These are phyloP conservation scores for Taeniopygia guttata DNA, from an alignment of 2,797 vertebrate genomes.

Conservation along the genomic window DNA sequence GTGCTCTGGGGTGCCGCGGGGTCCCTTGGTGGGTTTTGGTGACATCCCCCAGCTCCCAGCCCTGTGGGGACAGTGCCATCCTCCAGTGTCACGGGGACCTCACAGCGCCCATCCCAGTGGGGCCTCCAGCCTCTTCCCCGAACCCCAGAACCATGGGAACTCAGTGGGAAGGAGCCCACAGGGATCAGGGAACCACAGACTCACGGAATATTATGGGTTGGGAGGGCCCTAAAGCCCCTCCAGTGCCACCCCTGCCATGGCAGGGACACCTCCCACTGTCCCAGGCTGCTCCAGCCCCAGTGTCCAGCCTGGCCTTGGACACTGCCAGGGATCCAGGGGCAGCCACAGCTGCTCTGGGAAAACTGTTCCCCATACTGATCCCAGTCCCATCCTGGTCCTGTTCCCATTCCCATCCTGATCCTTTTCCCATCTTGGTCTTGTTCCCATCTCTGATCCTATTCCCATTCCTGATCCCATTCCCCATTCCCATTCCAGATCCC, in stretches of 20 bases:
- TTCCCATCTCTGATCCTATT: rapidly evolving
- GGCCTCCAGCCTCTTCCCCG: background rate
- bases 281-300: background rate
- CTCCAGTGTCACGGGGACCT: background rate
- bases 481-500: background rate
- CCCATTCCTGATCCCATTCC: too few species aligned
- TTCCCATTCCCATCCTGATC: too few species aligned
- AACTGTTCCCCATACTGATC: too few species aligned
- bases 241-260: background rate
- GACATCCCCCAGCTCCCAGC: background rate
- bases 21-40: background rate
- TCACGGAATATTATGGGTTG: rapidly evolving
- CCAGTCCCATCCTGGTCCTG: rapidly evolving
- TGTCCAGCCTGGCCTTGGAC: background rate
- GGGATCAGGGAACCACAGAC: background rate
- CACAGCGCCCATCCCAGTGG: rapidly evolving
- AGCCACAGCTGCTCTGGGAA: background rate
- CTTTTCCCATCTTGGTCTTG: too few species aligned
- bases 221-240: rapidly evolving
- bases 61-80: background rate
- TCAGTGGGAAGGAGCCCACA: rapidly evolving
- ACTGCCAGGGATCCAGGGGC: background rate
- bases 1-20: rapidly evolving
- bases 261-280: background rate
- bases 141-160: background rate